These are phyloP conservation scores for Rhagonycha fulva DNA, from an alignment of 2,888 invertebrate genomes.

Conservation along the genomic window DNA sequence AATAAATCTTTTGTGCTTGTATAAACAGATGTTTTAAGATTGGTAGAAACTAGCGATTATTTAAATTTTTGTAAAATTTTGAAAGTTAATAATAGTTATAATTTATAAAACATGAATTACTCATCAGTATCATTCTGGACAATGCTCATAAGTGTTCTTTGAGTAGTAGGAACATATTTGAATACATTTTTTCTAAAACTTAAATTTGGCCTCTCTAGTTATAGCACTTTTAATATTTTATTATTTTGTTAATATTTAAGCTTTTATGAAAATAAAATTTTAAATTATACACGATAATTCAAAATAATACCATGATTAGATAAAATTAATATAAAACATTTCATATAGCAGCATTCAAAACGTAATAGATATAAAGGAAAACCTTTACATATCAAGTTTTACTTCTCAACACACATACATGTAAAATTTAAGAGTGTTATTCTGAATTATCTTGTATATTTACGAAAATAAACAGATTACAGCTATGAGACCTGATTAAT, in stretches of 20 bases:
- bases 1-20: no score
- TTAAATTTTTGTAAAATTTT: no score
- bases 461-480: not conserved
- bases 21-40: no score
- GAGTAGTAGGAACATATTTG: not conserved
- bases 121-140: no score
- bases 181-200: not conserved
- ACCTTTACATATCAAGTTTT: no score
- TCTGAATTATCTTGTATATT: not conserved
- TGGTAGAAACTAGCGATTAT: no score
- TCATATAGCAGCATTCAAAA: not conserved
- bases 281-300: not conserved
- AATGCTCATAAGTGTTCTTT: not conserved
- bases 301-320: not conserved
- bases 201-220: not conserved
- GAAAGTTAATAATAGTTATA: no score
- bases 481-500: not conserved
- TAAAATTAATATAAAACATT: no score
- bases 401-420: no score
- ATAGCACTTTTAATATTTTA: not conserved
- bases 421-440: not conserved
- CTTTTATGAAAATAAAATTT: not conserved
- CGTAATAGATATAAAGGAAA: not conserved
- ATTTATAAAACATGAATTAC: no score
- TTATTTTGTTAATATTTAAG: not conserved